phyloP scores from a whole-genome alignment of 2,888 invertebrate species.

The Eledone cirrhosa region DNA sequence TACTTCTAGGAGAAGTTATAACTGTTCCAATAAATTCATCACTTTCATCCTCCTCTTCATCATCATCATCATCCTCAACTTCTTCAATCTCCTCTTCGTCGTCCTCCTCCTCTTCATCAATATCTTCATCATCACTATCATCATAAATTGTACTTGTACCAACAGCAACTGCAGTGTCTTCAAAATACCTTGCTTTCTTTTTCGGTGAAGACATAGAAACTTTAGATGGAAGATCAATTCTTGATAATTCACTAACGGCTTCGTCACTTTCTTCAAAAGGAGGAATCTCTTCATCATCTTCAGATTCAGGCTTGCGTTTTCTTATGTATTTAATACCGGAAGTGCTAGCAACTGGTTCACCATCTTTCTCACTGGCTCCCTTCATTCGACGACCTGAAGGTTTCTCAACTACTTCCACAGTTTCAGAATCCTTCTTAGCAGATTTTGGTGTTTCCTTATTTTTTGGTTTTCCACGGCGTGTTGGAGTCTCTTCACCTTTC shows the following conservation, averaged over 20 bases:
- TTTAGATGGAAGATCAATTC: conserved; percentile 11
- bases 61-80: conserved; percentile 9
- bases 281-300: conserved; percentile 29
- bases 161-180: conserved; percentile 33
- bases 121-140: conserved; percentile 29
- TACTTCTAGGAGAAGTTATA: conserved; percentile 32
- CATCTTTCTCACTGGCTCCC: neutral
- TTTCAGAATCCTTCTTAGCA: neutral
- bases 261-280: conserved; percentile 29
- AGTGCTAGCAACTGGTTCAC: conserved; percentile 25
- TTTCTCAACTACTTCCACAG: neutral
- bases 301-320: conserved; percentile 18
- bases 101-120: conserved; percentile 24
- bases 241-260: conserved; percentile 23
- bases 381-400: neutral
- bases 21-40: conserved; percentile 32
- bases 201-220: conserved; percentile 19
- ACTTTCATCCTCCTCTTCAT: conserved; percentile 29
- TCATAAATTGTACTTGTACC: conserved; percentile 41
- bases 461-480: conserved; percentile 5
- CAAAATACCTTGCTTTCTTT: conserved; percentile 29
- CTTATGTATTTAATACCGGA: conserved; percentile 11
- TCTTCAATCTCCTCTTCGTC: conserved; percentile 27
- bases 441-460: conserved; percentile 28
- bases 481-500: conserved; percentile 32